Evolutionary conservation across 1,140 invertebrate genomes (phyloP).

Genomic region (Cepaea nemoralis): DNA sequence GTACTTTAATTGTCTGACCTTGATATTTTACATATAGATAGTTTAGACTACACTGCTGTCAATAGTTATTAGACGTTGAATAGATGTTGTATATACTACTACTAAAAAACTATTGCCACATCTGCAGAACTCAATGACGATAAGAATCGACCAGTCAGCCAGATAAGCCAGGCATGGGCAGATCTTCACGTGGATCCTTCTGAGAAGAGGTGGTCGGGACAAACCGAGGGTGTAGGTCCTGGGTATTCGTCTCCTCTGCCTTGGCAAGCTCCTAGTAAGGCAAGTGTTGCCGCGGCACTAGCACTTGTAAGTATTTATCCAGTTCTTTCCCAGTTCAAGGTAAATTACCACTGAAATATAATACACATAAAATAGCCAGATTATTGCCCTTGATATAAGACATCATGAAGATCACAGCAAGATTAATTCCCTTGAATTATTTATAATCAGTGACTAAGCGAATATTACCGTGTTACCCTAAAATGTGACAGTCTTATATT

Average conservation of each 20-base stretch:
- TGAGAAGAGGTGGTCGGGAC: constrained; percentile 12
- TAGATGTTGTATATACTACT: neutral
- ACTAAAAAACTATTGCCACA: neutral
- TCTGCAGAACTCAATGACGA: neutral
- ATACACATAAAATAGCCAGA: too few species aligned
- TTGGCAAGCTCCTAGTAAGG: constrained; percentile 25
- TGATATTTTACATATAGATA: too few species aligned
- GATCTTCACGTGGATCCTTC: neutral
- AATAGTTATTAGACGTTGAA: neutral
- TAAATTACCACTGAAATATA: too few species aligned
- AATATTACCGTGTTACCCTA: too few species aligned
- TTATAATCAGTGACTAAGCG: too few species aligned
- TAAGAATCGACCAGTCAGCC: constrained; percentile 4
- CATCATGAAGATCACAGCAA: too few species aligned
- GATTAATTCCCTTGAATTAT: too few species aligned
- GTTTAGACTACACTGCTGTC: too few species aligned
- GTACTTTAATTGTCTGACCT: too few species aligned
- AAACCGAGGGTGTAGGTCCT: neutral
- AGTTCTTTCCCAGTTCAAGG: too few species aligned
- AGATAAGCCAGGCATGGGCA: constrained; percentile 23
- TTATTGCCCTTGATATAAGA: too few species aligned
- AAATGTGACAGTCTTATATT: too few species aligned
- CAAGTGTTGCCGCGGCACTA: neutral
- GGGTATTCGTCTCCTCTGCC: constrained; percentile 26
- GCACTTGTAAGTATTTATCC: neutral